Evolutionary conservation across 2,888 invertebrate species (phyloP), one percentile per base, ranked within the genome.

Genomic region (Trichacis sp.): DNA sequence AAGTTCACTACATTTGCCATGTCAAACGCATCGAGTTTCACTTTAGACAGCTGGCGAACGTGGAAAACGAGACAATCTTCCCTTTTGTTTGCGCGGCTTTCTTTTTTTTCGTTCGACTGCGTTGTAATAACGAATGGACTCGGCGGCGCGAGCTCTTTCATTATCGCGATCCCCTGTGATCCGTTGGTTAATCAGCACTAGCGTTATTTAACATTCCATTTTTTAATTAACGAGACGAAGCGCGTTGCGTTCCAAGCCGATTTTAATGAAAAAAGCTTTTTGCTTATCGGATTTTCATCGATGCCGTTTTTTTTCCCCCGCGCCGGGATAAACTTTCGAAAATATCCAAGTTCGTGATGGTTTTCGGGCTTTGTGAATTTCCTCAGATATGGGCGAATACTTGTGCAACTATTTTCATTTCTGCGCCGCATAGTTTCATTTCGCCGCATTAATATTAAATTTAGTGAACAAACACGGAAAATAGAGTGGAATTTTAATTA

Each of bases 261-360:
- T 56, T 59, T 59, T 61, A 71, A 63, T 67, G 59, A 69, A 69
- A 66, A 40, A 40, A 12, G 15, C n/a, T n/a, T n/a, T n/a, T n/a
- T n/a, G n/a, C n/a, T n/a, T n/a, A n/a, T n/a, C n/a, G n/a, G n/a
- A n/a, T n/a, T n/a, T n/a, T n/a, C n/a, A n/a, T n/a, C n/a, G n/a
- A n/a, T n/a, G n/a, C n/a, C n/a, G n/a, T n/a, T n/a, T n/a, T n/a
- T n/a, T n/a, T n/a, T n/a, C n/a, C n/a, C n/a, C n/a, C n/a, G n/a
- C n/a, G n/a, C n/a, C n/a, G 24, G 24, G 24, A 8, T 12, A 40
- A 40, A 15, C 15, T 40, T 15, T 14, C 9, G 14, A 9, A 40
- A 40, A n/a, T 40, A 14, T 15, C 2, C 4, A 40, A 40, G 40
- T 40, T 15, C 12, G 14, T 3, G 5, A 15, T 9, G 40, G 40